Conservation (phyloP, 2,797 vertebrate genomes). For the Potorous gilbertii region DNA sequence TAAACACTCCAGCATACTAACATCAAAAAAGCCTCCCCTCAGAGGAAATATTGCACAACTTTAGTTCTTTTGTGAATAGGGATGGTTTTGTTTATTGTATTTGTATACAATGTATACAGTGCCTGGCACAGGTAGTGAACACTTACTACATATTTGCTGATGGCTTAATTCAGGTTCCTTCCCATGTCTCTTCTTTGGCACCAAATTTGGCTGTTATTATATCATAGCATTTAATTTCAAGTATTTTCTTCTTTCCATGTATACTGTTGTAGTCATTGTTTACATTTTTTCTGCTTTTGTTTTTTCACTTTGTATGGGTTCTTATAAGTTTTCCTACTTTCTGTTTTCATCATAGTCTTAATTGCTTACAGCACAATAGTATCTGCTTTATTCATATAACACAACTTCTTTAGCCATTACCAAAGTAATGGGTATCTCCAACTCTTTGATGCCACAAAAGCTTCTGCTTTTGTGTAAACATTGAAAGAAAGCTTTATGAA, state of each 20-base stretch:
- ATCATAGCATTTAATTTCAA: not conserved
- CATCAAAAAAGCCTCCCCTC: not conserved
- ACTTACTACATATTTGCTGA: too few species aligned
- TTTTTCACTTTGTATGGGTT: not conserved
- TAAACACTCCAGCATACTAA: not conserved
- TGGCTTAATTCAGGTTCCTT: not conserved
- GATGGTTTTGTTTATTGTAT: not conserved
- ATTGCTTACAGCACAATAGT: not conserved
- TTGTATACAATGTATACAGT: not conserved
- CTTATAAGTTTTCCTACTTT: not conserved
- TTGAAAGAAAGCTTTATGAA: not conserved
- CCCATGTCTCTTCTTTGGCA: not conserved
- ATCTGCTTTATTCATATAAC: not conserved
- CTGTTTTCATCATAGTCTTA: not conserved
- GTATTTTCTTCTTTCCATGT: not conserved
- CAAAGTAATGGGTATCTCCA: not conserved
- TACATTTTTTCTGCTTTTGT: not conserved
- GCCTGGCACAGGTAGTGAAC: not conserved
- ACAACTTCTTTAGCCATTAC: not conserved
- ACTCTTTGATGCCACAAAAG: not conserved
- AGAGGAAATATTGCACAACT: not conserved
- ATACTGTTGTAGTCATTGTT: not conserved
- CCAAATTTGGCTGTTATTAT: not conserved
- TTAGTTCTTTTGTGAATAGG: not conserved
- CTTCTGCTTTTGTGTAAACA: not conserved